Percentiles rank a stretch among this genome's conserved stretches.
phyloP scores from a whole-genome alignment of 1,140 invertebrate species.

The Drosophila tristis region DNA sequence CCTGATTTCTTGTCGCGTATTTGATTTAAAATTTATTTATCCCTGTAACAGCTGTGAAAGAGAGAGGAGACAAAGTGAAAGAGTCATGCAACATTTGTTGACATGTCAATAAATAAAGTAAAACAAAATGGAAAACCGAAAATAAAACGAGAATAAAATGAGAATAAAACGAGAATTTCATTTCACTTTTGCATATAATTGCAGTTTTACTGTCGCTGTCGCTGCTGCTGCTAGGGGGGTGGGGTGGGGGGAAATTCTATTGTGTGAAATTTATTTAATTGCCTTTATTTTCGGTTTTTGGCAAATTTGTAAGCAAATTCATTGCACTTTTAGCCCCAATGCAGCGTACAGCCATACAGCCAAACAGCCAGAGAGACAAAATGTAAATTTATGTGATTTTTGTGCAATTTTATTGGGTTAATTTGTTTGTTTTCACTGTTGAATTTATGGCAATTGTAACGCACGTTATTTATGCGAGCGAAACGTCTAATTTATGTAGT shows the following conservation, averaged over 20 bases:
- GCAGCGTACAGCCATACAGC: conserved; percentile 1
- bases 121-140: conserved; percentile 25
- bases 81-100: conserved; percentile 58
- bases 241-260: neutral
- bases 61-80: neutral
- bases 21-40: conserved; percentile 50
- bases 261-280: conserved; percentile 74
- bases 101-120: conserved; percentile 70
- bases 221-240: too few relatives aligned
- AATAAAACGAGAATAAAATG: conserved; percentile 35
- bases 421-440: conserved; percentile 66
- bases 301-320: conserved; percentile 65
- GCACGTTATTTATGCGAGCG: conserved; percentile 59
- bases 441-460: conserved; percentile 59
- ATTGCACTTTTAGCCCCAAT: conserved; percentile 41
- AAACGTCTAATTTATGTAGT: conserved; percentile 63
- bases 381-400: conserved; percentile 72
- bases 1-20: conserved; percentile 17
- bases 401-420: conserved; percentile 67
- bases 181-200: conserved; percentile 53
- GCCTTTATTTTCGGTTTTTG: conserved; percentile 68
- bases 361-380: neutral
- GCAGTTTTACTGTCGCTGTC: conserved; percentile 23
- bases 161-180: conserved; percentile 8
- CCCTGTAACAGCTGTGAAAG: conserved; percentile 31